These are phyloP conservation scores for Dendrolimus punctatus DNA, from an alignment of 1,140 invertebrate genomes.

Conservation along the genomic window DNA sequence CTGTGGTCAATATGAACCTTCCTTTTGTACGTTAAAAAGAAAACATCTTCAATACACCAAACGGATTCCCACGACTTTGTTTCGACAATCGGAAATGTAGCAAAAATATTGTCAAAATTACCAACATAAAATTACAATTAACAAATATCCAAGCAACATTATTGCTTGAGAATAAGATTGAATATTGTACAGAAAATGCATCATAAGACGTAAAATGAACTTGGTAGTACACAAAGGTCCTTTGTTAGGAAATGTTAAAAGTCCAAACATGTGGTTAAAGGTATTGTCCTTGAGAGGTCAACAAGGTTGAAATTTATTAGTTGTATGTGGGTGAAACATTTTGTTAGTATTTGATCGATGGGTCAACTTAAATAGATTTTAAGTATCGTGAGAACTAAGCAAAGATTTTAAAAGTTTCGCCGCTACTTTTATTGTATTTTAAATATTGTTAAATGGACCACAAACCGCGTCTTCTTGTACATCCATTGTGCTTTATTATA, in stretches of 20 bases:
- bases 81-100: too few species aligned
- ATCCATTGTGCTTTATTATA: too few species aligned
- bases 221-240: too few species aligned
- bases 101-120: too few species aligned
- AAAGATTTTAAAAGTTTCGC: constrained; percentile 2
- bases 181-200: too few species aligned
- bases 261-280: constrained; percentile 4
- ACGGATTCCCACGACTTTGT: constrained; percentile 47
- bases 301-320: background rate
- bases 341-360: background rate
- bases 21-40: constrained; percentile 22
- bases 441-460: too few species aligned
- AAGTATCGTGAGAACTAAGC: constrained; percentile 24
- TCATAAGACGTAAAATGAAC: too few species aligned
- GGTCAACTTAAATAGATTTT: constrained; percentile 1
- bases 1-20: constrained; percentile 51
- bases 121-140: too few species aligned
- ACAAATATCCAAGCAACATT: too few species aligned
- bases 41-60: constrained; percentile 21
- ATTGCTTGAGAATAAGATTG: too few species aligned
- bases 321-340: constrained; percentile 1
- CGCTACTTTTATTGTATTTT: too few species aligned
- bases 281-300: constrained; percentile 5
- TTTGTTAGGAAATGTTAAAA: constrained; percentile 2
- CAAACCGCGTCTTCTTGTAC: too few species aligned